Evolutionary conservation across 2,113 vertebrate genomes (phyloP).

Genomic region (Blennius ocellaris): DNA sequence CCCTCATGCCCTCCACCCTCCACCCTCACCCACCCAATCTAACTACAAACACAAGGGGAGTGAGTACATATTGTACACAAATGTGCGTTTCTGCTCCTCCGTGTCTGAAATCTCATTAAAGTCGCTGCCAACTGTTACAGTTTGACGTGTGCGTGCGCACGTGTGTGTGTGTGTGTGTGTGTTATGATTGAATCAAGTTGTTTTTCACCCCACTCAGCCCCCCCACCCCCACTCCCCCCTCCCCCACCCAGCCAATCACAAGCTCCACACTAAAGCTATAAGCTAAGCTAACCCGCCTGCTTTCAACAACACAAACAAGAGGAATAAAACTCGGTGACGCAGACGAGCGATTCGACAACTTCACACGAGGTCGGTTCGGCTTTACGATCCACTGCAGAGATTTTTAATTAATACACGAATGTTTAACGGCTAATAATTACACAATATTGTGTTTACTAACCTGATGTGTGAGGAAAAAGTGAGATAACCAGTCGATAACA

Average conservation of each 20-base stretch:
- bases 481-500: too few species aligned
- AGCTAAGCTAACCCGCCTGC: constrained; percentile 49
- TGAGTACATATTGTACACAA: neutral
- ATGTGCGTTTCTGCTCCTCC: neutral
- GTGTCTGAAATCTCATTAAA: constrained; percentile 55
- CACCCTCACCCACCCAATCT: neutral
- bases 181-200: constrained; percentile 76
- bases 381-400: too few species aligned
- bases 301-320: constrained; percentile 60
- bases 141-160: constrained; percentile 42
- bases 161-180: constrained; percentile 24
- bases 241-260: constrained; percentile 64
- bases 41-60: constrained; percentile 26
- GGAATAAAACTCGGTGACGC: constrained; percentile 61
- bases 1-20: too few species aligned
- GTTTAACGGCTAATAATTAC: too few species aligned
- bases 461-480: too few species aligned
- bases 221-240: neutral
- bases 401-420: too few species aligned
- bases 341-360: too few species aligned
- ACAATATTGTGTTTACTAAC: too few species aligned
- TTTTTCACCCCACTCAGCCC: constrained; percentile 70
- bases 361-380: too few species aligned
- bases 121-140: constrained; percentile 60
- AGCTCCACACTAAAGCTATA: constrained; percentile 48